Base-by-base conservation (phyloP, 1,140 invertebrate genomes). In the Psix sp. region DNA sequence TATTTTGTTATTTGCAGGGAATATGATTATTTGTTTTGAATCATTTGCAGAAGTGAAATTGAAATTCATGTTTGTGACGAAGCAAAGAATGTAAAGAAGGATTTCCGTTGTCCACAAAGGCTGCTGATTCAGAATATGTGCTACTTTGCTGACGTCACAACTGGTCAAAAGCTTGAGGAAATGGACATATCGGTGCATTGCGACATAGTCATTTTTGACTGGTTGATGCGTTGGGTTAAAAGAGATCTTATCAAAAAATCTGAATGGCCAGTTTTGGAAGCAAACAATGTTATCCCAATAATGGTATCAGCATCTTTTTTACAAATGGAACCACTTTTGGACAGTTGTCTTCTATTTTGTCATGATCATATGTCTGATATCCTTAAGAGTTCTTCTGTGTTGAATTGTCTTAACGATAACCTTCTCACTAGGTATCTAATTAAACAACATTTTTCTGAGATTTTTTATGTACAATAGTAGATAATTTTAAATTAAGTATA, bases 131-230 rank as follows among this genome's bases (percentile, higher is more conserved):
- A 92, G 48, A 95, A 97, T 86, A 98, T 98, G 95, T 94, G 94
- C 29, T 98, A 98, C 84, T 98, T 98, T 87, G 93, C 94, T 15
- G 94, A 96, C 81, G 93, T 96, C 0, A 95, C 94, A 0, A 90
- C 92, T 5, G 94, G 94, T 5, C 94, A 96, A 85, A 90, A 92
- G 38, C 81, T 96, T n/a, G 95, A 96, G 81, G 96, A 97, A 74
- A 97, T 98, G 89, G 96, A 98, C 77, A 97, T 98, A 72, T 97
- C 96, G 0, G 96, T 98, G 0, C 96, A 98, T 83, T 98, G 96
- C 83, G 96, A 98, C 86, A 93, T 98, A 39, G 92, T 90, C 40
- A 93, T 94, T 66, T 98, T 98, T 83, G 96, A 98, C 72, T 98
- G 96, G 96, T 86, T 98, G n/a, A 96, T 98, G 93, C 91, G 92